Evolutionary conservation across 2,888 invertebrate species (phyloP).

Genomic region (Drosophila niveifrons): DNA sequence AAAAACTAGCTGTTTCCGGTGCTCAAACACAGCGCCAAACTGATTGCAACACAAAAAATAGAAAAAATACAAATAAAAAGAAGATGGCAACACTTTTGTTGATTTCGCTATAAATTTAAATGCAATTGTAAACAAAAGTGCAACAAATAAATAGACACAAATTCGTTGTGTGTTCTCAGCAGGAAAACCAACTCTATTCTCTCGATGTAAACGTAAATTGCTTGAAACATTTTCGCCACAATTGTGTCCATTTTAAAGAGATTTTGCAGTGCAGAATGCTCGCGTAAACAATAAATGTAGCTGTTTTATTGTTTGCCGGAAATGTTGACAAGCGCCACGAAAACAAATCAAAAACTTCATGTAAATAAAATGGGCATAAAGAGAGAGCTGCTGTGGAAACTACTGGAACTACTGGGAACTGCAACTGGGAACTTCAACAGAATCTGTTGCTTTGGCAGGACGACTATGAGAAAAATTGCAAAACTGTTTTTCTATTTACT

Average conservation of each 20-base stretch:
- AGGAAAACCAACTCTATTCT: conserved; percentile 1
- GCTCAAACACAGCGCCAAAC: conserved; percentile 69
- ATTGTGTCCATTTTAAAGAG: conserved; percentile 1
- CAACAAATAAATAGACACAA: conserved; percentile 50
- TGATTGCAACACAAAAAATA: conserved; percentile 60
- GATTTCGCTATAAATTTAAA: conserved; percentile 66
- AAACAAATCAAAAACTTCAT: conserved; percentile 75
- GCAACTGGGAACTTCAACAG: conserved; percentile 17
- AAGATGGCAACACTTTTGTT: conserved; percentile 48
- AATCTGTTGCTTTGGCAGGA: conserved; percentile 43
- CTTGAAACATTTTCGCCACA: conserved; percentile 1
- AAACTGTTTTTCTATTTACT: conserved; percentile 60
- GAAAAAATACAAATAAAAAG: background rate
- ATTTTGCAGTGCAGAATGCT: conserved; percentile 23
- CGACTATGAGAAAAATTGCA: conserved; percentile 29
- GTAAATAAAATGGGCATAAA: conserved; percentile 63
- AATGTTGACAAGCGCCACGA: conserved; percentile 73
- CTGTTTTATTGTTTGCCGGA: conserved; percentile 44
- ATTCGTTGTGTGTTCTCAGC: conserved; percentile 24
- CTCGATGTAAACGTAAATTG: background rate
- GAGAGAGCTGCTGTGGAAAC: conserved; percentile 33
- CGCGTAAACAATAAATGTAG: conserved; percentile 20
- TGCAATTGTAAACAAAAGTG: conserved; percentile 60
- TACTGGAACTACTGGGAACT: conserved; percentile 38
- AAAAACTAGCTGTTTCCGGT: conserved; percentile 75